phyloP scores from a whole-genome alignment of 1,140 invertebrate species.

The Uloborus diversus region DNA sequence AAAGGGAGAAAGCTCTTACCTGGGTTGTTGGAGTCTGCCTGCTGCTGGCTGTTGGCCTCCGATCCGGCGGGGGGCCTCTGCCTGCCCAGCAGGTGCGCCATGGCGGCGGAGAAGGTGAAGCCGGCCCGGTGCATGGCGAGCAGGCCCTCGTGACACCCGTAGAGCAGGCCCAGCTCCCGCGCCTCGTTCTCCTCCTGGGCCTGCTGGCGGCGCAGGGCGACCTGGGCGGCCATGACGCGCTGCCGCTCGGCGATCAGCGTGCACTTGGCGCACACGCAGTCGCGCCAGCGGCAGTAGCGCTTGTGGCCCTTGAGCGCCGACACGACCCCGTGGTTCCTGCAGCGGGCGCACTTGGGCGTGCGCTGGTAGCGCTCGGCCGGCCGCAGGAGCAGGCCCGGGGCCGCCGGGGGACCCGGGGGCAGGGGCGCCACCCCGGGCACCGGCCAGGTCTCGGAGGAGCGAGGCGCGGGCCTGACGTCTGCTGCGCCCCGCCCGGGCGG shows the following conservation, averaged over 20 bases:
- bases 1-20: no score
- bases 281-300: slow-evolving; percentile 95
- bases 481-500: background rate
- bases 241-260: slow-evolving; percentile 98
- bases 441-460: slow-evolving; percentile 44
- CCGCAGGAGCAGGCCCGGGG: slow-evolving; percentile 71
- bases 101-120: slow-evolving; percentile 62
- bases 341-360: slow-evolving; percentile 98
- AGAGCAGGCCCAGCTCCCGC: slow-evolving; percentile 87
- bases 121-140: slow-evolving; percentile 61
- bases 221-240: slow-evolving; percentile 97
- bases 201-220: slow-evolving; percentile 79
- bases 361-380: slow-evolving; percentile 91
- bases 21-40: no score
- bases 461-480: slow-evolving; percentile 34
- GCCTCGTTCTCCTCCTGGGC: slow-evolving; percentile 96
- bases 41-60: background rate
- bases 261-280: slow-evolving; percentile 97
- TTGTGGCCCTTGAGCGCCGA: slow-evolving; percentile 97
- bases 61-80: background rate
- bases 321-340: slow-evolving; percentile 97
- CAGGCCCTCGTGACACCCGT: slow-evolving; percentile 70
- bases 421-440: slow-evolving; percentile 2
- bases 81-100: slow-evolving; percentile 58
- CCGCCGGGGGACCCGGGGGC: slow-evolving; percentile 1